phyloP scores from a whole-genome alignment of 2,113 vertebrate genomes.

The Percopsis transmontana region DNA sequence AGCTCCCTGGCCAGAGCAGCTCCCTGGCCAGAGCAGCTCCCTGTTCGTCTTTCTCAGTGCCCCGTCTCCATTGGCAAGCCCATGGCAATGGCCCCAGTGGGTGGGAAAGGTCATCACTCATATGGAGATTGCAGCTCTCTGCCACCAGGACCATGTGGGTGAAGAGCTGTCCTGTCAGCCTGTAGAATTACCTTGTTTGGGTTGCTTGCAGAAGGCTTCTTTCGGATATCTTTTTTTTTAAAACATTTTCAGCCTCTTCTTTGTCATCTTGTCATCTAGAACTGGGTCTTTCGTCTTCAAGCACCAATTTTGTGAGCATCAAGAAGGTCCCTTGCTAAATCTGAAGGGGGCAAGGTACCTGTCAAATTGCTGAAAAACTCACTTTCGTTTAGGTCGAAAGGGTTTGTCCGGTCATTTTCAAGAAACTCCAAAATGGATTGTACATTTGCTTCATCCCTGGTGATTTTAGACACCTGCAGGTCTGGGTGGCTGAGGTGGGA shows the following conservation, averaged over 20 bases:
- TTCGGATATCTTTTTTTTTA: neutral
- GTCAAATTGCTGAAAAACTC: neutral
- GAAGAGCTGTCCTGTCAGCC: neutral
- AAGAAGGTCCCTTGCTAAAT: neutral
- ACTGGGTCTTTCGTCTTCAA: neutral
- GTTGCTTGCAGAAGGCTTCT: slow-evolving; percentile 6
- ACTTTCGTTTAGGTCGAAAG: neutral
- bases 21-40: neutral
- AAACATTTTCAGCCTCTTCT: neutral
- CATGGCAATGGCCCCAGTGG: neutral
- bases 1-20: slow-evolving; percentile 2
- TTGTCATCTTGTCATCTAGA: neutral
- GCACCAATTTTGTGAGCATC: neutral
- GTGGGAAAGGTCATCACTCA: neutral
- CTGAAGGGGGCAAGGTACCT: neutral
- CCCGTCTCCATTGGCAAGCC: too few relatives aligned
- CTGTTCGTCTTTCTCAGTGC: neutral
- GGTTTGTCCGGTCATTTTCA: neutral
- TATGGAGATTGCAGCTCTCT: neutral
- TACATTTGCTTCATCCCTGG: neutral
- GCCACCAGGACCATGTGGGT: neutral
- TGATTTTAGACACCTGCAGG: neutral
- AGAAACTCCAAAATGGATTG: neutral
- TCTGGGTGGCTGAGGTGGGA: neutral
- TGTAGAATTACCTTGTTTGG: neutral